Conservation (phyloP, 2,797 vertebrate species). For the Phataginus tricuspis region DNA sequence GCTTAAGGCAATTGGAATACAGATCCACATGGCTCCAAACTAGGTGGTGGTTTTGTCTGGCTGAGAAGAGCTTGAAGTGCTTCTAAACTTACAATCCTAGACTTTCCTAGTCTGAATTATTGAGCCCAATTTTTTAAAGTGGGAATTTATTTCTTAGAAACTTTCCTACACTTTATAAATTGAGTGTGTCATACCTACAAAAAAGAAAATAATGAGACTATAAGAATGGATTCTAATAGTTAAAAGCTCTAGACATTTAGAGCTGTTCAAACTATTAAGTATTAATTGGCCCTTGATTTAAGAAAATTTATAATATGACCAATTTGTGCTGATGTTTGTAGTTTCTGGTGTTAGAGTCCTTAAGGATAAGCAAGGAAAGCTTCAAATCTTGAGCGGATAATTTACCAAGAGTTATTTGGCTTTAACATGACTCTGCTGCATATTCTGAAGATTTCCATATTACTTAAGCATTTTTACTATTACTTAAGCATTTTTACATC, state of each 20-base stretch:
- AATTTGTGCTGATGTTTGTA: background rate
- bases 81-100: background rate
- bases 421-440: conserved; percentile 19
- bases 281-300: background rate
- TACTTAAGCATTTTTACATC: conserved; percentile 18
- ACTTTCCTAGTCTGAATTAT: background rate
- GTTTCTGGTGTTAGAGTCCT: background rate
- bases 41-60: background rate
- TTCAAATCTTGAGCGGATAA: conserved; percentile 5
- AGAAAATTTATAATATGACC: background rate
- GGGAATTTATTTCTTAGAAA: background rate
- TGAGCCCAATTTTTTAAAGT: background rate
- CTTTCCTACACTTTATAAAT: background rate
- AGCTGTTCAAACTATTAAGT: background rate
- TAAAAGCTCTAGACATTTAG: background rate
- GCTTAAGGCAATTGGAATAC: background rate
- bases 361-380: background rate
- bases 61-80: conserved; percentile 7
- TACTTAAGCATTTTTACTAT: conserved; percentile 16
- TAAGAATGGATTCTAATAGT: background rate
- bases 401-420: background rate
- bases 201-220: background rate
- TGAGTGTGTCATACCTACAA: background rate
- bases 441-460: background rate
- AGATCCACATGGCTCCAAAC: background rate